These are phyloP conservation scores for Esox masquinongy DNA, from an alignment of 2,797 vertebrate species.

Conservation along the genomic window DNA sequence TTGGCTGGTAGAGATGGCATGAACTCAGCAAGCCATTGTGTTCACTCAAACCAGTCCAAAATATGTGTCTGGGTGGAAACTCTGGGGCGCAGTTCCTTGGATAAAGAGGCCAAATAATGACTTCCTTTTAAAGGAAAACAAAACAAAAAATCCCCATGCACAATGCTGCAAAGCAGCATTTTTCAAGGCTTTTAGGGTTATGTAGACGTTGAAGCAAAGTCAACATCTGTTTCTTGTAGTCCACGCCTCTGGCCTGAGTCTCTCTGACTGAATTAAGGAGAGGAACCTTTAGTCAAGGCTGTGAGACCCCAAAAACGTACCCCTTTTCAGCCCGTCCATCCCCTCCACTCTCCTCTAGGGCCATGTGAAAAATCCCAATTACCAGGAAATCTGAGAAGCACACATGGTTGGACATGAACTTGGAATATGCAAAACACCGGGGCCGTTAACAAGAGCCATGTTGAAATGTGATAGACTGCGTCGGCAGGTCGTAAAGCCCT, in stretches of 20 bases:
- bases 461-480: slow-evolving; percentile 60
- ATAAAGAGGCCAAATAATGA: slow-evolving; percentile 49
- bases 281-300: slow-evolving; percentile 24
- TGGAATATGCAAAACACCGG: slow-evolving; percentile 56
- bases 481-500: slow-evolving; percentile 56
- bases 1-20: slow-evolving; percentile 51
- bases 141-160: slow-evolving; percentile 13
- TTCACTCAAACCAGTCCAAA: slow-evolving; percentile 66
- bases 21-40: slow-evolving; percentile 51
- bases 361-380: slow-evolving; percentile 65
- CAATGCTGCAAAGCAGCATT: neutral
- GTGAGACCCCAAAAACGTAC: slow-evolving; percentile 3
- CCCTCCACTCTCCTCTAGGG: slow-evolving; percentile 24
- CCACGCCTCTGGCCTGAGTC: slow-evolving; percentile 41
- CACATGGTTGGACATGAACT: slow-evolving; percentile 46
- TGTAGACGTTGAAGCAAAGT: neutral
- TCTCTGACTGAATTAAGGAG: slow-evolving; percentile 39
- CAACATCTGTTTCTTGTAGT: slow-evolving; percentile 54
- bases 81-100: slow-evolving; percentile 31
- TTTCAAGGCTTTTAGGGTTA: slow-evolving; percentile 1
- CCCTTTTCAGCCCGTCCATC: neutral
- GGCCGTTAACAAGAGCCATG: slow-evolving; percentile 42
- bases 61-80: slow-evolving; percentile 14
- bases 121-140: slow-evolving; percentile 53
- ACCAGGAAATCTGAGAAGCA: slow-evolving; percentile 51